A percentile compares a stretch with the other conserved stretches of the same genome.
phyloP scores from a whole-genome alignment of 2,113 vertebrate genomes.

The Spilogale gracilis region DNA sequence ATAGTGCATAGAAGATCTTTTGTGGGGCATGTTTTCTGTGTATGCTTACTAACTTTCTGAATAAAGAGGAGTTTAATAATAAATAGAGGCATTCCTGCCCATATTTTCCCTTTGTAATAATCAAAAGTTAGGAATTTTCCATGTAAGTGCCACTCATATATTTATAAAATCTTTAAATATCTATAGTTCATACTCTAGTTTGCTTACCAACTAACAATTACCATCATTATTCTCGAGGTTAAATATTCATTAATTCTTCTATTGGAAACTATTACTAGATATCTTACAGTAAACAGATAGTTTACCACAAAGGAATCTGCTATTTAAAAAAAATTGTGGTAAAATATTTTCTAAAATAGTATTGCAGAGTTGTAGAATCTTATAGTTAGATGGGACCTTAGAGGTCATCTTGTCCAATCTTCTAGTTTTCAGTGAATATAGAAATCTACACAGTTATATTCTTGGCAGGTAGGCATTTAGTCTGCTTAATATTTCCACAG shows the following conservation, averaged over 20 bases:
- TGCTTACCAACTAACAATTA: not conserved
- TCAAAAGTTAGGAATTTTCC: not conserved
- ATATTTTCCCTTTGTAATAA: slow-evolving; percentile 7
- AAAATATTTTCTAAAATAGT: not conserved
- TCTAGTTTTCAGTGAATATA: not conserved
- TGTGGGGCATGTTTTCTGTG: not conserved
- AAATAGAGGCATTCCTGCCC: not conserved
- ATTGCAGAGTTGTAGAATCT: not conserved
- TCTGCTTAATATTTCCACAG: not conserved
- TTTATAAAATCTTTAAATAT: not conserved
- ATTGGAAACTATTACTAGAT: not conserved
- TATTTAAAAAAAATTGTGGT: not conserved
- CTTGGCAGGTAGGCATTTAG: not conserved
- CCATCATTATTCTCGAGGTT: slow-evolving; percentile 22
- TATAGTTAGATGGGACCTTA: not conserved
- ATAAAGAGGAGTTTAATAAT: not conserved
- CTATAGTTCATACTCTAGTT: not conserved
- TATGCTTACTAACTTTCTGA: not conserved
- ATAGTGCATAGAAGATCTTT: not conserved
- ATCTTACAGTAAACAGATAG: not conserved
- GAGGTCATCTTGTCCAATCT: not conserved
- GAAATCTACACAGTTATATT: not conserved
- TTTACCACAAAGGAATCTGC: not conserved
- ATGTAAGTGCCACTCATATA: not conserved
- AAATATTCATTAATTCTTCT: not conserved